Percentiles rank a stretch among this genome's conserved stretches.
These are phyloP conservation scores for Pipra filicauda DNA, from an alignment of 2,113 vertebrate species.

Conservation along the genomic window DNA sequence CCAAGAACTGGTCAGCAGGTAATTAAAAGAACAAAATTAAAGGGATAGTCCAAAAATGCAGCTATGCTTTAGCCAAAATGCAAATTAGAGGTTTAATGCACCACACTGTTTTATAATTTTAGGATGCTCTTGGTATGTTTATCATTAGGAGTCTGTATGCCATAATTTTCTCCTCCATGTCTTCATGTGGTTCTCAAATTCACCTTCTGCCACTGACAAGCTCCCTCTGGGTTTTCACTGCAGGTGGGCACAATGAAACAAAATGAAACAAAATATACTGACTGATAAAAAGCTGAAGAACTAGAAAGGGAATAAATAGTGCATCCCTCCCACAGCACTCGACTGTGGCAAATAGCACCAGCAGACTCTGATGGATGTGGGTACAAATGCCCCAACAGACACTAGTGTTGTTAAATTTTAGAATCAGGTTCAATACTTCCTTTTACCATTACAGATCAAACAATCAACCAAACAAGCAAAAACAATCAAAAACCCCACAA, in stretches of 20 bases:
- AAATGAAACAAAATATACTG: background rate
- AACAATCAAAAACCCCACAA: background rate
- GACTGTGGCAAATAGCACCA: background rate
- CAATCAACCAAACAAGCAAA: background rate
- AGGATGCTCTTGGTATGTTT: slow-evolving; percentile 5
- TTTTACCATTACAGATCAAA: background rate
- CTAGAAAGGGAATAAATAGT: background rate
- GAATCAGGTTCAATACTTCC: background rate
- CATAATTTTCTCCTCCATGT: background rate
- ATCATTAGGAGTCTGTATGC: background rate
- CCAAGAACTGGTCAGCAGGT: slow-evolving; percentile 3
- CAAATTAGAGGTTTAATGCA: slow-evolving; percentile 26
- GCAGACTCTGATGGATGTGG: background rate
- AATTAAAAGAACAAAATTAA: slow-evolving; percentile 57
- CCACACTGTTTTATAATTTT: slow-evolving; percentile 37
- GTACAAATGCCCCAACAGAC: background rate
- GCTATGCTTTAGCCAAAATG: slow-evolving; percentile 19
- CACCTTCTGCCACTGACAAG: background rate
- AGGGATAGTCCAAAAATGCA: slow-evolving; percentile 30
- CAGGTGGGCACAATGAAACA: background rate
- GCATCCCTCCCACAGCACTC: background rate
- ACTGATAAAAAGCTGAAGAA: background rate
- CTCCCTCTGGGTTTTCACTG: background rate
- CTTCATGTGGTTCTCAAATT: background rate
- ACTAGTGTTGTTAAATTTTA: background rate